These are phyloP conservation scores for Phaethornis superciliosus DNA, from an alignment of 2,113 vertebrate genomes.

Conservation along the genomic window DNA sequence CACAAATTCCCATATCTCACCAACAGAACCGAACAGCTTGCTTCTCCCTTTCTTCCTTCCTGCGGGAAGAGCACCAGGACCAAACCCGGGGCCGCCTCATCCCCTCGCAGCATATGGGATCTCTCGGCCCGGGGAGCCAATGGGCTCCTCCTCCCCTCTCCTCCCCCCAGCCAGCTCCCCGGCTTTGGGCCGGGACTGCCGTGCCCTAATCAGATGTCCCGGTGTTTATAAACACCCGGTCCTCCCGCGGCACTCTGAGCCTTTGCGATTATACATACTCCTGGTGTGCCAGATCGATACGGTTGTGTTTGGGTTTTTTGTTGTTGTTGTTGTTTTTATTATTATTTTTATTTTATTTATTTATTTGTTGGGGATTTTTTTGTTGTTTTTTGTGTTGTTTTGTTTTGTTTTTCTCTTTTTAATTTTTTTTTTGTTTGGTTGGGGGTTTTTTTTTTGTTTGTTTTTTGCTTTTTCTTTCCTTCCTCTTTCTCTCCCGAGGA, in stretches of 20 bases:
- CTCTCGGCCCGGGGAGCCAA: not conserved
- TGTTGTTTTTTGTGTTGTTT: too few species aligned
- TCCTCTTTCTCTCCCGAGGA: not conserved
- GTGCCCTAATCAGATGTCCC: fast-evolving
- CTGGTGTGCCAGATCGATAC: too few species aligned
- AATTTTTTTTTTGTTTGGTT: too few species aligned
- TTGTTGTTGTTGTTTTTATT: too few species aligned
- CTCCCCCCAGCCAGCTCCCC: not conserved
- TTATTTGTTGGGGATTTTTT: too few species aligned
- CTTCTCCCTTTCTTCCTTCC: not conserved
- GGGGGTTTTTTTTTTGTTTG: too few species aligned
- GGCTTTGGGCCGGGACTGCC: not conserved
- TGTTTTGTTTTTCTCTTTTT: too few species aligned
- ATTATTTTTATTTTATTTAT: too few species aligned
- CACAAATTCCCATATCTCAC: not conserved
- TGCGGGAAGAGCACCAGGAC: not conserved
- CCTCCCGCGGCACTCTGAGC: not conserved
- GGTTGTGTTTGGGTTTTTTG: too few species aligned
- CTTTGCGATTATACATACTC: not conserved
- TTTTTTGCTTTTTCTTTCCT: too few species aligned
- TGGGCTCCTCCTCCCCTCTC: not conserved
- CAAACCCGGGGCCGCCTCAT: not conserved
- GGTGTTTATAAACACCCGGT: not conserved
- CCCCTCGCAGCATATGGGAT: not conserved
- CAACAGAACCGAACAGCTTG: fast-evolving